Percentiles rank a stretch among this genome's conserved stretches.
These are phyloP conservation scores for Trematocara marginatum DNA, from an alignment of 2,113 vertebrate species.

Conservation along the genomic window DNA sequence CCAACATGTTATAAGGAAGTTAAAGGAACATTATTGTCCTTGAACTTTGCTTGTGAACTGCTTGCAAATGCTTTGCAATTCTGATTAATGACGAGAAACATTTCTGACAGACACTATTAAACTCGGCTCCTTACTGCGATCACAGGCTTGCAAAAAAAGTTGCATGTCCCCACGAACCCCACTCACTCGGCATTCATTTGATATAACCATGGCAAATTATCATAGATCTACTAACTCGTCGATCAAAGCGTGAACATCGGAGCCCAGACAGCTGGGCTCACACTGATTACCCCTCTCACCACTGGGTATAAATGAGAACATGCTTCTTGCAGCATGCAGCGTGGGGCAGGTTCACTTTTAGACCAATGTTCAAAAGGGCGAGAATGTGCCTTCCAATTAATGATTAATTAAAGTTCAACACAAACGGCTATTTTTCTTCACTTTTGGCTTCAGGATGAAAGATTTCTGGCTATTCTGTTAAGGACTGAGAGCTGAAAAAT, in stretches of 20 bases:
- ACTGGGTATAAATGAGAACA: neutral
- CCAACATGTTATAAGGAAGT: neutral
- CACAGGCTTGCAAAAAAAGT: slow-evolving; percentile 13
- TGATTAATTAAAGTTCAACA: neutral
- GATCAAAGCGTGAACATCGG: slow-evolving; percentile 31
- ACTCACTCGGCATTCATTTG: neutral
- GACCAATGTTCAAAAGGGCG: neutral
- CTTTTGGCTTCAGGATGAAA: neutral
- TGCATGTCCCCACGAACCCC: neutral
- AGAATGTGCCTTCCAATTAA: neutral
- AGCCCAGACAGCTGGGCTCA: neutral
- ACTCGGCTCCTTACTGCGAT: neutral
- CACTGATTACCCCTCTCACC: slow-evolving; percentile 4
- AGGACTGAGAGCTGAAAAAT: neutral
- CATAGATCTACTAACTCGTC: neutral
- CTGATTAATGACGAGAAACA: neutral
- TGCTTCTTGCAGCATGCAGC: neutral
- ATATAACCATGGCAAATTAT: neutral
- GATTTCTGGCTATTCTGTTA: neutral
- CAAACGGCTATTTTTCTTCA: neutral
- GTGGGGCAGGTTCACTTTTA: neutral
- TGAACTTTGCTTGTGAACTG: neutral
- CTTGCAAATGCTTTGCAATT: neutral
- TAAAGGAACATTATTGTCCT: neutral
- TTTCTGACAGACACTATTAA: neutral